Evolutionary conservation across 2,113 vertebrate species (phyloP), one percentile per base, ranked within the genome.

Genomic region (Tragulus kanchil): DNA sequence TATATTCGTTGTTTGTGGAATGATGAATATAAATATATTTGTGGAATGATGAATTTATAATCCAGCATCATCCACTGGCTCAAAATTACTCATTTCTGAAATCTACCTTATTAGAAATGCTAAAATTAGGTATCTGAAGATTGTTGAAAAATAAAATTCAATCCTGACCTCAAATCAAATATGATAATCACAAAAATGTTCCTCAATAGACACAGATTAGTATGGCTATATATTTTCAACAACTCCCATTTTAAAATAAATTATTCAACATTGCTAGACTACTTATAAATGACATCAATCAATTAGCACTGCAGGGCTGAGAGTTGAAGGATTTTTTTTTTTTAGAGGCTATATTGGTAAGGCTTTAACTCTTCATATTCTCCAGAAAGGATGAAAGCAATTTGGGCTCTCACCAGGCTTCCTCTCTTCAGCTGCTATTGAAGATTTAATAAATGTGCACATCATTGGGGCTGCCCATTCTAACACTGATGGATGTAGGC

Each of bases 181-280:
- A 79, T 64, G 90, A 62, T 95, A 94, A 71, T 58, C 36, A 94
- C 48, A 85, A 83, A 69, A 82, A 79, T 92, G 88, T 96, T 97
- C 92, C 25, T 10, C 97, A 86, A 84, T 56, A 71, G 64, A 93
- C 54, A 90, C 23, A 88, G 87, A 94, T 98, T 87, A 85, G 19
- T 85, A 85, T 93, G 95, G 95, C 87, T 96, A 93, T 98, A 85
- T 97, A 97, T 98, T 98, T 98, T 98, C 93, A 97, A 97, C 87
- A 94, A 89, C 85, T 97, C 89, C 93, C 96, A 96, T 92, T 97
- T 97, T 42, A 92, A 98, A 98, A 98, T 99, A 98, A 98, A 98
- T 98, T 98, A 98, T 98, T 99, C 97, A 98, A 87, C 73, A 93
- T 94, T 95, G 92, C 98, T 98, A 97, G 98, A 98, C 98, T 97